Evolutionary conservation across 2,888 invertebrate species (phyloP), one percentile per base, ranked within the genome.

Genomic region (Lucinisca nassula): DNA sequence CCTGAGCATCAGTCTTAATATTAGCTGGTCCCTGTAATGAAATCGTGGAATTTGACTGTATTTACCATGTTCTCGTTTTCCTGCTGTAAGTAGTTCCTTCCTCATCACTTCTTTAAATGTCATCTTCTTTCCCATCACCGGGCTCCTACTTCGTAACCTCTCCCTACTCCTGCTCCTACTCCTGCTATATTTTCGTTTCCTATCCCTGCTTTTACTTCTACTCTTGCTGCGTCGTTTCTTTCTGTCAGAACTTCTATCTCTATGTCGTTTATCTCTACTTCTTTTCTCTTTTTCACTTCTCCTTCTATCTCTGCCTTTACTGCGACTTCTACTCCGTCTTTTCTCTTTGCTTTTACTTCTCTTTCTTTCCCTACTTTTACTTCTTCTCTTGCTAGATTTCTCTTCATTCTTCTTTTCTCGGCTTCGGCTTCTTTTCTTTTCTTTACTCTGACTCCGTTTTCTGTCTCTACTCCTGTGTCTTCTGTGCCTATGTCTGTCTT

Each of bases 91-190:
- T 17, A 95, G 80, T 84, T 95, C 92, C 83, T 95, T 94, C 82
- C 95, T 94, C 94, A 95, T 93, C 84, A 94, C 92, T 79, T 96
- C 95, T 84, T 95, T 95, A 86, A 95, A 95, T 14, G 94, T 94
- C 89, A 94, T 58, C 35, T 94, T 93, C 86, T 94, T 93, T n/a
- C 88, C 88, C 21, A 89, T 38, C 14, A 87, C 87, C 21, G 92
- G 88, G 67, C 89, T 88, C 32, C 89, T 37, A 72, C 92, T 90
- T 51, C 92, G 75, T 24, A 88, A 76, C 58, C 90, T 86, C 30
- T 88, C 87, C 24, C 88, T 35, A 58, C 90, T 89, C 17, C 91
- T 40, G 70, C 86, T 86, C 49, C 91, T 81, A 77, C 40, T 87
- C 78, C 49, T 78, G 51, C 21, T 84, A 58, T 75, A 45, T 55